Percentiles rank a stretch among this genome's conserved stretches.
These are phyloP conservation scores for Microplitis manilae DNA, from an alignment of 2,888 invertebrate species.

Conservation along the genomic window DNA sequence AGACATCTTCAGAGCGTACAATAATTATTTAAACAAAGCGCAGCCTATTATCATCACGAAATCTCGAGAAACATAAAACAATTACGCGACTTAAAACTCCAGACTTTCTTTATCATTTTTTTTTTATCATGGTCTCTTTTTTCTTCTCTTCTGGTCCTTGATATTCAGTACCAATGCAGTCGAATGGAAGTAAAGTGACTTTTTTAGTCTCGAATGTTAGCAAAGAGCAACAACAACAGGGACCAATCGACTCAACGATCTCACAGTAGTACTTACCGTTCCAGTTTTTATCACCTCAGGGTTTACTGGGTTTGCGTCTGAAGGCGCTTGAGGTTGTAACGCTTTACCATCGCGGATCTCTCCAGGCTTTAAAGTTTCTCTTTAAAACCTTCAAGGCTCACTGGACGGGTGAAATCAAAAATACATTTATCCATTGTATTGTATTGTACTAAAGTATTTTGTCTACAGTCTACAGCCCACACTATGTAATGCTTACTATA, in stretches of 20 bases:
- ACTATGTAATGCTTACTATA: too few species aligned
- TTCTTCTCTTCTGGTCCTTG: background rate
- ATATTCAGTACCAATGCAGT: background rate
- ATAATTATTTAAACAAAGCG: too few species aligned
- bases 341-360: background rate
- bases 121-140: background rate
- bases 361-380: background rate
- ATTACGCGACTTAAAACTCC: too few species aligned
- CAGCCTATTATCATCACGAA: too few species aligned
- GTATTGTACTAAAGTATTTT: too few species aligned
- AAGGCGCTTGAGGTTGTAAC: background rate
- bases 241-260: conserved; percentile 5
- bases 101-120: background rate
- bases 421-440: background rate
- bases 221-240: background rate
- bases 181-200: background rate
- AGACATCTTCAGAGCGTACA: too few species aligned
- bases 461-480: too few species aligned
- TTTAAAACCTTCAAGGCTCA: background rate
- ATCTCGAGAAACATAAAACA: too few species aligned
- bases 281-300: conserved; percentile 31
- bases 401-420: background rate
- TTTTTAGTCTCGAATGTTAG: background rate
- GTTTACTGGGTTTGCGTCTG: background rate
- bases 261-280: conserved; percentile 16